Conservation (phyloP, 2,888 invertebrate species). For the Stenodera caucasica region DNA sequence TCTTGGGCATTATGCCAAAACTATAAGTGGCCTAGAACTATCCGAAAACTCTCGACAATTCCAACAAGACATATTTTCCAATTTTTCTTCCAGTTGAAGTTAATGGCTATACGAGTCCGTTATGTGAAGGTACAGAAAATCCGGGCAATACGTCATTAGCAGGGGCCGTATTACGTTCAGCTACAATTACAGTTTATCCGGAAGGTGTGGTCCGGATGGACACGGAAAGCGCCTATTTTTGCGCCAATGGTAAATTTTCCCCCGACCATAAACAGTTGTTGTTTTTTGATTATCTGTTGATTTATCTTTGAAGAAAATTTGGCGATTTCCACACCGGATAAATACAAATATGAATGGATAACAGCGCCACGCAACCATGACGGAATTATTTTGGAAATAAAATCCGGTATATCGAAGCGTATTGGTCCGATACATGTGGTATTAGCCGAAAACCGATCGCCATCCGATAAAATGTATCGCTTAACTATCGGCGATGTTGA, state of each 20-base stretch:
- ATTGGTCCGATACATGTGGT: conserved; percentile 61
- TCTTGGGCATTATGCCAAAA: conserved; percentile 6
- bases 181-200: conserved; percentile 63
- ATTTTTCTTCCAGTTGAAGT: conserved; percentile 63
- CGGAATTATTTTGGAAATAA: conserved; percentile 64
- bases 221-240: conserved; percentile 70
- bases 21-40: conserved; percentile 7
- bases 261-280: neutral
- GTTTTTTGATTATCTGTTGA: neutral
- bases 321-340: conserved; percentile 64
- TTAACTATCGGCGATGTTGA: conserved; percentile 64
- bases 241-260: conserved; percentile 62
- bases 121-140: conserved; percentile 62
- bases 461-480: conserved; percentile 64
- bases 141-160: conserved; percentile 63
- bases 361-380: conserved; percentile 66
- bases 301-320: conserved; percentile 61
- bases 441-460: conserved; percentile 60
- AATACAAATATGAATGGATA: conserved; percentile 68
- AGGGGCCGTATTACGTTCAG: conserved; percentile 65
- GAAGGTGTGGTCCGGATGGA: conserved; percentile 67
- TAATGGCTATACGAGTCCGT: conserved; percentile 67
- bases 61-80: too few relatives aligned
- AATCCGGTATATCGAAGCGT: conserved; percentile 57
- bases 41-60: neutral